Evolutionary conservation across 92 coral and sea anemone species (phyloP).

Genomic region (Paragorgia papillata): DNA sequence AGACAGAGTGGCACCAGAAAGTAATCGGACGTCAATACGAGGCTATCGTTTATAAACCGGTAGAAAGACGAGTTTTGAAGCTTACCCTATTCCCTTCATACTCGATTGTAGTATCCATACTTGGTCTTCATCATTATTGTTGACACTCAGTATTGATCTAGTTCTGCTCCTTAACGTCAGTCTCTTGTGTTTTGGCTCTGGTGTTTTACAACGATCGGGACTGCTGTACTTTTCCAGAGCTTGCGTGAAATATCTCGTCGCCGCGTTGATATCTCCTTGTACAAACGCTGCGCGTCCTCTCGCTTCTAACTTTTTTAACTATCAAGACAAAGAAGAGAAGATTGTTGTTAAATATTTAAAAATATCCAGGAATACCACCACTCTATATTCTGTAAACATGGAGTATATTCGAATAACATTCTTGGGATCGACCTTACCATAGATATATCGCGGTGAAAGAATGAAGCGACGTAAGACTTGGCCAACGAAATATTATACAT

Average conservation of each 20-base stretch:
- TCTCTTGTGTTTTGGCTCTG: constrained; percentile 4
- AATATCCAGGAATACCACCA: background rate
- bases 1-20: no score
- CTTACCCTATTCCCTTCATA: background rate
- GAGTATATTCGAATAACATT: background rate
- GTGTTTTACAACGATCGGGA: background rate
- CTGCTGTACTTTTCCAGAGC: constrained; percentile 48
- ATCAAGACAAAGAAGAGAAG: constrained; percentile 1
- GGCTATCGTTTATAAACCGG: no score
- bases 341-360: background rate
- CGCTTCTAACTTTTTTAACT: constrained; percentile 49
- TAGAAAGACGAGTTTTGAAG: background rate
- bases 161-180: background rate
- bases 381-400: constrained; percentile 1
- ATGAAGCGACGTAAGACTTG: constrained; percentile 1
- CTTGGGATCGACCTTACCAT: constrained; percentile 2
- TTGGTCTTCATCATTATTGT: constrained; percentile 34
- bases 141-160: constrained; percentile 1
- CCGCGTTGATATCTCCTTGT: constrained; percentile 55
- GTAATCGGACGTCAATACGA: no score
- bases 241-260: constrained; percentile 50
- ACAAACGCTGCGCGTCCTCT: constrained; percentile 53
- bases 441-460: background rate
- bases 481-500: constrained; percentile 28
- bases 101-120: constrained; percentile 35